Conservation (phyloP, 2,888 invertebrate genomes). For the Drosophila kuntzei region DNA sequence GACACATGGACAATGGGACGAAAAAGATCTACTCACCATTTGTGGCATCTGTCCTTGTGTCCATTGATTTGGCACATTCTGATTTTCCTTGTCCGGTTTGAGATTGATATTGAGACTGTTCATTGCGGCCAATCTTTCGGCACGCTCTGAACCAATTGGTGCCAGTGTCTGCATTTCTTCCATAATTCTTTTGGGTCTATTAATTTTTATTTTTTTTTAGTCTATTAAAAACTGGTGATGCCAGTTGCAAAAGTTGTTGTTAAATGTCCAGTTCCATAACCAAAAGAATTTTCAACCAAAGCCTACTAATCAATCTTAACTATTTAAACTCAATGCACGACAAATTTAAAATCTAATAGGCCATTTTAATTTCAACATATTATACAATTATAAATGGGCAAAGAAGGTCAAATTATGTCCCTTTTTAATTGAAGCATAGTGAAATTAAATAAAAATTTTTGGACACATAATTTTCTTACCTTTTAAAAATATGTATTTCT, state of each 20-base stretch:
- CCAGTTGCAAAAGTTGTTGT: conserved; percentile 1
- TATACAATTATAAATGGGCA: too few species aligned
- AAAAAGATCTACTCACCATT: too few species aligned
- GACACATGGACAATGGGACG: too few species aligned
- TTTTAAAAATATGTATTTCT: too few species aligned
- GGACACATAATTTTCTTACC: too few species aligned
- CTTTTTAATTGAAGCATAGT: too few species aligned
- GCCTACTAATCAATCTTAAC: neutral
- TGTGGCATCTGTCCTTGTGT: conserved; percentile 1
- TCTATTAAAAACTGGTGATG: conserved; percentile 5
- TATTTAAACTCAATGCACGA: neutral
- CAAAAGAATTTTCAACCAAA: neutral
- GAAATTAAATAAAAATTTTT: too few species aligned
- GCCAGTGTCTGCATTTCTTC: conserved; percentile 2
- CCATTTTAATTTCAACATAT: too few species aligned
- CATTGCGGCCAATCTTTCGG: conserved; percentile 23
- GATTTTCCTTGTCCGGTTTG: conserved; percentile 6
- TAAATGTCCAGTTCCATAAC: neutral
- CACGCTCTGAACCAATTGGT: conserved; percentile 46
- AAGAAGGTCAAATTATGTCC: too few species aligned
- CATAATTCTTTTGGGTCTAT: conserved; percentile 2
- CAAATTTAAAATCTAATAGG: neutral
- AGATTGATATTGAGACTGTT: conserved; percentile 14
- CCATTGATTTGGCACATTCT: neutral
- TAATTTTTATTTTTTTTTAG: conserved; percentile 1